Evolutionary conservation across 2,888 invertebrate species (phyloP).

Genomic region (Rhagium mordax): DNA sequence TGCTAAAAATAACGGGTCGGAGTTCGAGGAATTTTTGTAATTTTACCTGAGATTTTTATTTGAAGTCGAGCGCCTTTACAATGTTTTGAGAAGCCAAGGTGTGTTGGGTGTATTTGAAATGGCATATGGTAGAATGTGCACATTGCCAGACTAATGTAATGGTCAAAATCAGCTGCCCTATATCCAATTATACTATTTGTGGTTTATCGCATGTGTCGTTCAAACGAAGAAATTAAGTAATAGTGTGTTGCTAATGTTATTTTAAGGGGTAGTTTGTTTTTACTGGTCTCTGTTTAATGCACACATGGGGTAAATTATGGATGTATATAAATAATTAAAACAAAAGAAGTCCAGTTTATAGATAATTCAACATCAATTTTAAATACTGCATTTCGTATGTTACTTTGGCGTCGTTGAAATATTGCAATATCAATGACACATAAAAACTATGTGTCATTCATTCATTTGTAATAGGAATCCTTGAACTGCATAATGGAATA

Average conservation of each 20-base stretch:
- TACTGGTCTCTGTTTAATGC: neutral
- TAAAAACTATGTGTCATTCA: no score
- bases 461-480: no score
- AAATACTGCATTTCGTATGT: no score
- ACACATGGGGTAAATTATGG: neutral
- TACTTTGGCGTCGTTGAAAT: no score
- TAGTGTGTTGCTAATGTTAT: neutral
- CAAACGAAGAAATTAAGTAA: neutral
- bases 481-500: no score
- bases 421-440: no score
- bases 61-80: constrained; percentile 17
- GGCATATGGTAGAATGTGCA: constrained; percentile 4
- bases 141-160: neutral
- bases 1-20: neutral
- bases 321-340: no score
- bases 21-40: constrained; percentile 12
- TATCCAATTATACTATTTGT: neutral
- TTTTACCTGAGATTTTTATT: constrained; percentile 22
- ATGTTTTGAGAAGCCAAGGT: constrained; percentile 19
- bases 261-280: neutral
- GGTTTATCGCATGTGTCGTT: neutral
- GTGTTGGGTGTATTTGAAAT: neutral
- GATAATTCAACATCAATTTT: no score
- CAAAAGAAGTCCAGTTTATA: no score
- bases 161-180: constrained; percentile 13